Evolutionary conservation across 1,140 invertebrate species (phyloP).

Genomic region (Hyles euphorbiae): DNA sequence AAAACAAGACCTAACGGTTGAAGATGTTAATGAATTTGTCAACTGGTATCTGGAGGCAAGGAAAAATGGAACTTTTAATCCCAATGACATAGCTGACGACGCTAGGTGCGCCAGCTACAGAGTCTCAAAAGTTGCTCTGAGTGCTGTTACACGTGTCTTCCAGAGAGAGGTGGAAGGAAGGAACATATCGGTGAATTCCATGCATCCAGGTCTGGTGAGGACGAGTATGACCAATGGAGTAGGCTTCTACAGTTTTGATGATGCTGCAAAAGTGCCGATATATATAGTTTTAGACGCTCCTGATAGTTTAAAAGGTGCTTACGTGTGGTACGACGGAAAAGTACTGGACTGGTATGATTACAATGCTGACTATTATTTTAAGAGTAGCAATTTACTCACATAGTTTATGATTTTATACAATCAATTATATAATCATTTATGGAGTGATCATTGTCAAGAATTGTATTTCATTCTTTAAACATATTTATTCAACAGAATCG

Average conservation of each 20-base stretch:
- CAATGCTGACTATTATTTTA: slow-evolving; percentile 45
- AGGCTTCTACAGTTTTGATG: slow-evolving; percentile 78
- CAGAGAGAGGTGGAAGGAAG: slow-evolving; percentile 76
- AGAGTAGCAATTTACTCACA: slow-evolving; percentile 8
- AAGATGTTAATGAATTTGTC: slow-evolving; percentile 78
- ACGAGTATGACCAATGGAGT: slow-evolving; percentile 84
- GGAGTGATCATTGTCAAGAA: too few relatives aligned
- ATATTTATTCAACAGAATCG: too few relatives aligned
- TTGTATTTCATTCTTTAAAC: too few relatives aligned
- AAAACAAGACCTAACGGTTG: slow-evolving; percentile 71
- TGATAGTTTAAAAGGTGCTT: slow-evolving; percentile 51
- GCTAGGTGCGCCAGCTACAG: slow-evolving; percentile 78
- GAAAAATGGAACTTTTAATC: slow-evolving; percentile 54
- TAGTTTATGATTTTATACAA: neutral
- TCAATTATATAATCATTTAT: too few relatives aligned
- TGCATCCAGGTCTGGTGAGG: slow-evolving; percentile 81
- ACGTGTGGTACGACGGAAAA: slow-evolving; percentile 60
- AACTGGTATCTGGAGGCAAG: slow-evolving; percentile 77
- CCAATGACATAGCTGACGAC: slow-evolving; percentile 64
- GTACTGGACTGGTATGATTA: slow-evolving; percentile 58
- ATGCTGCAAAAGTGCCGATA: slow-evolving; percentile 74
- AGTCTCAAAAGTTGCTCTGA: slow-evolving; percentile 82
- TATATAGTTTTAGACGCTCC: slow-evolving; percentile 57
- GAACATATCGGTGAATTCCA: slow-evolving; percentile 80
- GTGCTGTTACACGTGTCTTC: slow-evolving; percentile 79